A percentile compares a stretch with the other conserved stretches of the same genome.
Evolutionary conservation across 2,888 invertebrate genomes (phyloP).

Genomic region (Cryptus armator): DNA sequence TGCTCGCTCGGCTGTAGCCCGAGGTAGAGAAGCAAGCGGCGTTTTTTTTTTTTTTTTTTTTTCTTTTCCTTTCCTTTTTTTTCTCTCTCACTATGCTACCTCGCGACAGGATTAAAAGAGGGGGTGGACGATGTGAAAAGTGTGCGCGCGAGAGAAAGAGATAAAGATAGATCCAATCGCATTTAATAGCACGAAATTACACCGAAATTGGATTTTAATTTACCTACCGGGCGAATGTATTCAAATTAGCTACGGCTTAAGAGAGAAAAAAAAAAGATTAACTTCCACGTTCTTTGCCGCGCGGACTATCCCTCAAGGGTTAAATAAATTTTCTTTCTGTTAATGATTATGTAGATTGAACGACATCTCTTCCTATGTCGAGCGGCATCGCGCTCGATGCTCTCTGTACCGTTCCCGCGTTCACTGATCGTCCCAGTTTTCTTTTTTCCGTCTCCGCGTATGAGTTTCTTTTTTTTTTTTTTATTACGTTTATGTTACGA

Average conservation of each 20-base stretch:
- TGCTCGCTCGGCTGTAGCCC: slow-evolving; percentile 37
- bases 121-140: slow-evolving; percentile 31
- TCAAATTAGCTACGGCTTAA: slow-evolving; percentile 80
- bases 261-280: slow-evolving; percentile 36
- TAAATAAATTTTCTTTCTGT: slow-evolving; percentile 84
- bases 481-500: not conserved
- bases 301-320: slow-evolving; percentile 73
- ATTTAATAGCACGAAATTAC: slow-evolving; percentile 84
- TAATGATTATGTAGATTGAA: slow-evolving; percentile 84
- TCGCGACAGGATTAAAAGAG: slow-evolving; percentile 53
- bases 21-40: slow-evolving; percentile 36
- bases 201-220: slow-evolving; percentile 85
- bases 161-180: slow-evolving; percentile 76
- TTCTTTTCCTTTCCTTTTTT: not conserved
- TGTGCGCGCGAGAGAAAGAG: slow-evolving; percentile 42
- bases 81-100: slow-evolving; percentile 24
- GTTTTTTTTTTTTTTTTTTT: slow-evolving; percentile 37
- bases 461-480: not conserved
- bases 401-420: slow-evolving; percentile 41
- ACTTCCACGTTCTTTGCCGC: slow-evolving; percentile 64
- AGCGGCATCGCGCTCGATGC: slow-evolving; percentile 27
- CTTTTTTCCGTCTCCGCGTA: not conserved
- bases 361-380: slow-evolving; percentile 79
- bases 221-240: slow-evolving; percentile 82
- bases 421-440: slow-evolving; percentile 8